Conservation (phyloP, 2,888 invertebrate species). For the Drosophila subquinaria region DNA sequence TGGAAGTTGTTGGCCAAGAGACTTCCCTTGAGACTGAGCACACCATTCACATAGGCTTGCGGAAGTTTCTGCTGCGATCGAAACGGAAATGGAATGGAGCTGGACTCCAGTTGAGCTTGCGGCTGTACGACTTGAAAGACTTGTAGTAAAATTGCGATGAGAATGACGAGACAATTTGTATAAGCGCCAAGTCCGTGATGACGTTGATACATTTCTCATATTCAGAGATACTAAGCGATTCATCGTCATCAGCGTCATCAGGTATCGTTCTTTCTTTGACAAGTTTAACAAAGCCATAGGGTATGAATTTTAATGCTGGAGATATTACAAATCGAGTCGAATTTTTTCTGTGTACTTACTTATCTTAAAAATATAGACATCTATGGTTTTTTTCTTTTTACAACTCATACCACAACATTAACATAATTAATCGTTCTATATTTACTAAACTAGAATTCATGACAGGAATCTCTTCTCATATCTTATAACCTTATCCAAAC, state of each 20-base stretch:
- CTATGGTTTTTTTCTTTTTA: too few relatives aligned
- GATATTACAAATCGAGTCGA: too few relatives aligned
- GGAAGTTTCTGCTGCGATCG: constrained; percentile 22
- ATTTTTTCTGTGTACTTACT: not conserved
- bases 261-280: constrained; percentile 36
- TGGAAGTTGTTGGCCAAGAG: constrained; percentile 43
- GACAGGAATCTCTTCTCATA: not conserved
- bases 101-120: not conserved
- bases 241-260: constrained; percentile 14
- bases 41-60: constrained; percentile 63
- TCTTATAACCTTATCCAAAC: not conserved
- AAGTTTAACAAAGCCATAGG: constrained; percentile 7
- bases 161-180: constrained; percentile 15
- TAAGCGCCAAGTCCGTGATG: constrained; percentile 23
- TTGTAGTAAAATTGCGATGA: constrained; percentile 27
- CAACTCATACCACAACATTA: too few relatives aligned
- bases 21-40: constrained; percentile 61
- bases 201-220: constrained; percentile 58
- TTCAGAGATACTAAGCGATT: constrained; percentile 14
- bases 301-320: not conserved
- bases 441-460: not conserved
- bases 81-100: not conserved
- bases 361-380: too few relatives aligned
- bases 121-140: not conserved
- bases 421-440: too few relatives aligned